Evolutionary conservation across 2,888 invertebrate genomes (phyloP).

Genomic region (Gisinianus flammeolus): DNA sequence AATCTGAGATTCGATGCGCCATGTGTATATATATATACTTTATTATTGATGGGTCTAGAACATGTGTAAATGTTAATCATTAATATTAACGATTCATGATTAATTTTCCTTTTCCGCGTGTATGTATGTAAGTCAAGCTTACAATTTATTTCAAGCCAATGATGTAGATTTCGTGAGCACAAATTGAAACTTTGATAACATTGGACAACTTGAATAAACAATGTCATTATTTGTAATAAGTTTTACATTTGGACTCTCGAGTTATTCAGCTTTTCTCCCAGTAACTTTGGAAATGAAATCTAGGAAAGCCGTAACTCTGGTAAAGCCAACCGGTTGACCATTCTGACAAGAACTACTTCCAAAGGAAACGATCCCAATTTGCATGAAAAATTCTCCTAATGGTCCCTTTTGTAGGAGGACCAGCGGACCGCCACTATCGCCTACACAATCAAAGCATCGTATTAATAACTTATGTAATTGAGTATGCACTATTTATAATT

Average conservation of each 20-base stretch:
- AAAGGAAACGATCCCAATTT: slow-evolving; percentile 58
- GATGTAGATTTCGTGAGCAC: no score
- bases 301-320: slow-evolving; percentile 55
- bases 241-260: background rate
- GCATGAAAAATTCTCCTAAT: slow-evolving; percentile 51
- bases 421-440: slow-evolving; percentile 54
- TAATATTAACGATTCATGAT: no score
- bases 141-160: no score
- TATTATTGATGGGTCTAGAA: no score
- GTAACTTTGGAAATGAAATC: slow-evolving; percentile 54
- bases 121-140: no score
- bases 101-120: no score
- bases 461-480: background rate
- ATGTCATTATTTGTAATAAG: background rate
- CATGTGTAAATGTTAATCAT: no score
- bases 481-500: background rate
- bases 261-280: slow-evolving; percentile 19
- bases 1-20: no score
- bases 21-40: no score
- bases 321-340: slow-evolving; percentile 57
- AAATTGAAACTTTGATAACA: no score
- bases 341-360: slow-evolving; percentile 53
- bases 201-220: no score
- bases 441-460: no score
- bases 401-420: slow-evolving; percentile 47